Base-by-base conservation (phyloP, 1,140 invertebrate species). In the Mactra quadrangularis region DNA sequence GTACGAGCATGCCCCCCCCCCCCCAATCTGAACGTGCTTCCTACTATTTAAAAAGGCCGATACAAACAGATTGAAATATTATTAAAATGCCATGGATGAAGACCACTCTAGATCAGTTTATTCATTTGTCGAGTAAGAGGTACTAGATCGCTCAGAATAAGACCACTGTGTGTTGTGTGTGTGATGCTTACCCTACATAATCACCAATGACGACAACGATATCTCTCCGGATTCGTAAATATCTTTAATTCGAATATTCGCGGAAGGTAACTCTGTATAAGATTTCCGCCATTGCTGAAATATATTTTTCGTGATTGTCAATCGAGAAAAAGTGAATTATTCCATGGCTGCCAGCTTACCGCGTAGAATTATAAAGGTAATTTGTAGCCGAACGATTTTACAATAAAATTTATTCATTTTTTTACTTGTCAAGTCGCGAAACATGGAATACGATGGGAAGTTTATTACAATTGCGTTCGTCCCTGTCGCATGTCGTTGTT, bases 261-360 rank as follows among this genome's bases (percentile, higher is more conserved):
- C 64, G 64, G 22, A 68, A 45, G 41, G 45, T 50, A 68, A 68
- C 64, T 68, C 64, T 31, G 38, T 38, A 17, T 27, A 29, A 25
- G 9, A 77, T 68, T 78, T 78, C 76, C 76, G 76, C 76, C 76
- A 78, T 68, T 78, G 76, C 62, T 25, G 45, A 47, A 31, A 59
- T 41, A 25, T 22, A 41, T 22, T 25, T 41, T 35, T 59, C 31
- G 35, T 68, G 31, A 57, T 45, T 59, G 19, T 6, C 17, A 74
- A n/a, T 47, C 1, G 15, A 45, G 59, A 22, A 33, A 4, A 15
- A 25, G 38, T 25, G 35, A 52, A 33, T 19, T 55, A 19, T 45
- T 59, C 47, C 17, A 68, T 68, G 76, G 60, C 76, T 50, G 60
- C 38, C 22, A 50, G 60, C 31, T 53, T 78, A 78, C 76, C 76